Evolutionary conservation across 2,113 vertebrate genomes (phyloP).

Genomic region (Diadophis punctatus): DNA sequence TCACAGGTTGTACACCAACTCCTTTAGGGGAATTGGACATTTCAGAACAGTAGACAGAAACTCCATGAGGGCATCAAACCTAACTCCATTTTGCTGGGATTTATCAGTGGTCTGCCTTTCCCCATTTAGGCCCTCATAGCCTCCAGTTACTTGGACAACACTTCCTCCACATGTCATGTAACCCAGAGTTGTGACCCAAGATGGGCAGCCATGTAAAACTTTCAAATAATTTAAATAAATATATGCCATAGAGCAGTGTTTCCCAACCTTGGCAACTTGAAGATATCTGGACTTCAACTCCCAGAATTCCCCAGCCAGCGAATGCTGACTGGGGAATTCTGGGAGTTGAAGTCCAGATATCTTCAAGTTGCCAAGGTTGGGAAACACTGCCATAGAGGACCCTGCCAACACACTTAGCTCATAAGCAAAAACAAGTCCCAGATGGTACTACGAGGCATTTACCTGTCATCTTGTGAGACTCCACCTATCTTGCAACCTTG

Average conservation of each 20-base stretch:
- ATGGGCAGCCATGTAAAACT: neutral
- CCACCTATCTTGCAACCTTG: neutral
- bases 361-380: too few species aligned
- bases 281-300: too few species aligned
- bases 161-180: neutral
- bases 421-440: neutral
- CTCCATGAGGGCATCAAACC: neutral
- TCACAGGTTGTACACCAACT: neutral
- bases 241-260: too few species aligned
- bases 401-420: neutral
- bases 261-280: too few species aligned
- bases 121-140: neutral
- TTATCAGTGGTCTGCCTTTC: neutral
- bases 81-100: neutral
- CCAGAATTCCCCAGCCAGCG: too few species aligned
- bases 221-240: neutral
- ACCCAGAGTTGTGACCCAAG: neutral
- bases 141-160: neutral
- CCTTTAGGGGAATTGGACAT: neutral
- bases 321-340: too few species aligned
- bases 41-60: neutral
- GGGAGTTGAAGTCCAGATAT: too few species aligned
- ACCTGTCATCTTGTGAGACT: neutral
- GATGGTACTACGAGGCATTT: neutral
- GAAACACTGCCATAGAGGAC: too few species aligned